These are phyloP conservation scores for Anadara kagoshimensis DNA, from an alignment of 1,140 invertebrate species.

Conservation along the genomic window DNA sequence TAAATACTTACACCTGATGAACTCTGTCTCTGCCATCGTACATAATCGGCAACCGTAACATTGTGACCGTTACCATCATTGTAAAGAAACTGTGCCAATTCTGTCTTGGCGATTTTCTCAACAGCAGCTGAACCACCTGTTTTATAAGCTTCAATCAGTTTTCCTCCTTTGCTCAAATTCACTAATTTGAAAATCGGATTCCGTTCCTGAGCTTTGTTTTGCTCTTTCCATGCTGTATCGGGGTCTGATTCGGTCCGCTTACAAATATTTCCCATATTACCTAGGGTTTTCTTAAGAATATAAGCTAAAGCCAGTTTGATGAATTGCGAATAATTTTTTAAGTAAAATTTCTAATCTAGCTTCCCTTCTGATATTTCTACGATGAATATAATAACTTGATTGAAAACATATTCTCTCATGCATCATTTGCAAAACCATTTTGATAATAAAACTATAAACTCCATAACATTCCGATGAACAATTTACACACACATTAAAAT, in stretches of 20 bases:
- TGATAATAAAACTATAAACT: too few relatives aligned
- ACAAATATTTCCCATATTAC: conserved; percentile 51
- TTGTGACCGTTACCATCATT: conserved; percentile 89
- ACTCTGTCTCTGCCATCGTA: conserved; percentile 88
- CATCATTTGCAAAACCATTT: too few relatives aligned
- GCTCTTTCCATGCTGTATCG: conserved; percentile 75
- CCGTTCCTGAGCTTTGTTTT: conserved; percentile 74
- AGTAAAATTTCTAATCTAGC: too few relatives aligned
- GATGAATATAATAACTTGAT: too few relatives aligned
- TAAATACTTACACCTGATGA: too few relatives aligned
- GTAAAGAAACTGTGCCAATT: conserved; percentile 93
- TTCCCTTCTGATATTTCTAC: too few relatives aligned
- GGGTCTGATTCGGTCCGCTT: conserved; percentile 33
- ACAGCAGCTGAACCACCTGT: conserved; percentile 80
- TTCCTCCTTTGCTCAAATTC: conserved; percentile 69
- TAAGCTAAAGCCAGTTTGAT: too few relatives aligned
- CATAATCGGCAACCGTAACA: conserved; percentile 92
- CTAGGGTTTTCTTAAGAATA: not conserved
- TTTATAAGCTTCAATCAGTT: conserved; percentile 88
- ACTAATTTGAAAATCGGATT: conserved; percentile 75
- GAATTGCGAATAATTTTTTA: too few relatives aligned
- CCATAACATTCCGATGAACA: too few relatives aligned
- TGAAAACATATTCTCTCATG: too few relatives aligned
- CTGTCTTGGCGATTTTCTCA: conserved; percentile 89
- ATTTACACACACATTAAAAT: too few relatives aligned